Percentiles rank a stretch among this genome's conserved stretches.
Evolutionary conservation across 2,888 invertebrate species (phyloP).

Genomic region (Phengaris alcon): DNA sequence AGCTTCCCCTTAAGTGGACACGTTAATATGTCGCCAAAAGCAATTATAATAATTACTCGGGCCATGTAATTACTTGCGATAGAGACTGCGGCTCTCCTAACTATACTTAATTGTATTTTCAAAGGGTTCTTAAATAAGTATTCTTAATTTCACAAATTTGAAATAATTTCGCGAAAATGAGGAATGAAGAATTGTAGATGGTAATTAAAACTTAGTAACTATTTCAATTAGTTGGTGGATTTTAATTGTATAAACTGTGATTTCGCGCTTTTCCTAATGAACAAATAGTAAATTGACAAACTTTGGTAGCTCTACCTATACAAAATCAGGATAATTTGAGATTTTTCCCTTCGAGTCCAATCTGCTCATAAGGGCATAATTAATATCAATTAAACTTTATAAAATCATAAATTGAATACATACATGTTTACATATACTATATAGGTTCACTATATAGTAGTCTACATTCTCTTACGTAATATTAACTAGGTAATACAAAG

Average conservation of each 20-base stretch:
- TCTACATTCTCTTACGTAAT: no score
- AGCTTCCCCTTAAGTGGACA: conserved; percentile 48
- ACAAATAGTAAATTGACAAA: not conserved
- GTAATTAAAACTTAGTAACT: not conserved
- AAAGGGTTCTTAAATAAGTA: conserved; percentile 57
- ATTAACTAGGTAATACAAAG: no score
- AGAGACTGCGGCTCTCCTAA: conserved; percentile 58
- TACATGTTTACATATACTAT: no score
- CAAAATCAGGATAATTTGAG: no score
- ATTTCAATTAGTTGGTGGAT: not conserved
- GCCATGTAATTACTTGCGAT: conserved; percentile 64
- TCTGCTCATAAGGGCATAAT: no score
- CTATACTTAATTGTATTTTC: conserved; percentile 67
- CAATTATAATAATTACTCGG: conserved; percentile 74
- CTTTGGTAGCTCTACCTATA: no score
- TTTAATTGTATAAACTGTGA: not conserved
- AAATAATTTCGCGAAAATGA: conserved; percentile 46
- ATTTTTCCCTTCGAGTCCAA: no score
- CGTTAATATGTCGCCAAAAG: conserved; percentile 67
- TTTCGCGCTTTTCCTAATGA: not conserved
- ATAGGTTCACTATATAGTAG: no score
- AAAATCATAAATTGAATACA: no score
- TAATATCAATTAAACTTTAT: no score
- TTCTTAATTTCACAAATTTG: conserved; percentile 55
- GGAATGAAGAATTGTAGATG: not conserved